phyloP scores from a whole-genome alignment of 1,140 invertebrate genomes.

The Notospermus geniculatus region DNA sequence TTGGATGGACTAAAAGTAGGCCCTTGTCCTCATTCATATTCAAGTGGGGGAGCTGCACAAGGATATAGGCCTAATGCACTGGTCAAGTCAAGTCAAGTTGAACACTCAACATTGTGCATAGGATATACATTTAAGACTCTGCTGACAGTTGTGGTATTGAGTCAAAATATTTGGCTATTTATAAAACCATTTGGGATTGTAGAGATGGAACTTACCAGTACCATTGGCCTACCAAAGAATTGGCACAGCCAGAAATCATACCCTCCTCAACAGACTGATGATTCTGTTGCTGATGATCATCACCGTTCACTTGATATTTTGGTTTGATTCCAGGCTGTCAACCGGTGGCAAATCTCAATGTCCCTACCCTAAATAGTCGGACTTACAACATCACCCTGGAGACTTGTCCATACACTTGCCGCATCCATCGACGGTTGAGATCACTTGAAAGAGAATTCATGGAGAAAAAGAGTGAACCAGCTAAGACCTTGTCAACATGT shows the following conservation, averaged over 20 bases:
- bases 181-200: too few relatives aligned
- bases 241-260: background rate
- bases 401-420: slow-evolving; percentile 34
- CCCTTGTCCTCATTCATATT: too few relatives aligned
- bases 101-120: too few relatives aligned
- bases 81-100: too few relatives aligned
- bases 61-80: too few relatives aligned
- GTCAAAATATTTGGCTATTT: too few relatives aligned
- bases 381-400: slow-evolving; percentile 44
- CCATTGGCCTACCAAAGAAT: background rate
- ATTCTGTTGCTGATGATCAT: background rate
- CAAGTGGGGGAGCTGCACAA: too few relatives aligned
- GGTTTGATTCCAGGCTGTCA: slow-evolving; percentile 21
- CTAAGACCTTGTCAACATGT: background rate
- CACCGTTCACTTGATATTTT: background rate
- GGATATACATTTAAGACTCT: too few relatives aligned
- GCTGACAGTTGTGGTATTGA: too few relatives aligned
- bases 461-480: background rate
- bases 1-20: too few relatives aligned
- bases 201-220: too few relatives aligned
- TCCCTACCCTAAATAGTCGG: slow-evolving; percentile 33
- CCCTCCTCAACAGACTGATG: background rate
- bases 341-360: background rate
- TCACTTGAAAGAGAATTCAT: slow-evolving; percentile 28
- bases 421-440: slow-evolving; percentile 31